Evolutionary conservation across 2,888 invertebrate species (phyloP), one percentile per base, ranked within the genome.

Genomic region (Apantesis nais): DNA sequence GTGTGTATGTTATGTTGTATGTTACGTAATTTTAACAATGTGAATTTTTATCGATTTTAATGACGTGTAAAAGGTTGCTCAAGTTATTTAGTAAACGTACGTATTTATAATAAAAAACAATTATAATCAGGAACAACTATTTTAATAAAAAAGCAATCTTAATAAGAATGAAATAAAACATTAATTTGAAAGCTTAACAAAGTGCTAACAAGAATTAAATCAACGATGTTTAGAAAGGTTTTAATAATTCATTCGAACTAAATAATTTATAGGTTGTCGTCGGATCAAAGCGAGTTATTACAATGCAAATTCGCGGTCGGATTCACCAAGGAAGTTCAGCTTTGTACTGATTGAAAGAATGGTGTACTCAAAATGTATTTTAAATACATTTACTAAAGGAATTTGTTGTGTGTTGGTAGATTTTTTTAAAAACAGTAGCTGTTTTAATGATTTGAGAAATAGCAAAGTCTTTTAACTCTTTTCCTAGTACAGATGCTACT

Each of bases 271-370:
- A 29, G 58, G 71, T 72, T 62, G 67, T 41, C 16, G 65, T 58
- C 25, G 29, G 58, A 29, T 58, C 58, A 58, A 58, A 58, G 62
- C 34, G 68, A 76, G 65, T 70, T 78, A 79, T 76, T 78, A 62
- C 74, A 62, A 80, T 79, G 79, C 78, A 78, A 81, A 80, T 78
- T 74, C 71, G 62, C 62, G 67, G 71, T 73, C 64, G 25, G 67
- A 60, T 73, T 70, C 66, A 55, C 72, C 68, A 64, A 78, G 67
- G 22, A 75, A 73, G 78, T 76, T 78, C 65, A 64, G 52, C 55
- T 68, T 48, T 39, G 63, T 58, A 61, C 67, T 73, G 75, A 80
- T 80, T 74, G 72, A 48, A 68, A 65, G 58, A 65, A 37, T 52
- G 61, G 31, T 60, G 66, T 74, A 67, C 76, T 70, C 55, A 67